Percentiles rank a stretch among this genome's conserved stretches.
phyloP scores from a whole-genome alignment of 2,113 vertebrate genomes.

The Strix aluco region DNA sequence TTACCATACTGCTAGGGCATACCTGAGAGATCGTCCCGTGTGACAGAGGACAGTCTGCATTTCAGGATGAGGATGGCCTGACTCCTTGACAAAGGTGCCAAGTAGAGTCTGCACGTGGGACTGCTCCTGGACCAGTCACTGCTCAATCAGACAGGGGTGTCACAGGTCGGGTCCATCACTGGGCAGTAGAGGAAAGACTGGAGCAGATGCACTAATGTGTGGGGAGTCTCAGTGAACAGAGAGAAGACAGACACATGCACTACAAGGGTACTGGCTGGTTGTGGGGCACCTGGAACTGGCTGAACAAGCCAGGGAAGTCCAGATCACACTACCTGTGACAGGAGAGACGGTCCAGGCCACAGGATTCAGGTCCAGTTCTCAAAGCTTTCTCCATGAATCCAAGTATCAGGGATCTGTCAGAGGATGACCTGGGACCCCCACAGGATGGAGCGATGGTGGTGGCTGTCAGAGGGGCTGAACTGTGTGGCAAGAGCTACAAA shows the following conservation, averaged over 20 bases:
- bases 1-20: not conserved
- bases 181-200: not conserved
- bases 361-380: not conserved
- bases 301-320: not conserved
- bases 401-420: not conserved
- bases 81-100: not conserved
- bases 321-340: not conserved
- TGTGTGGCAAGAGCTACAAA: not conserved
- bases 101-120: not conserved
- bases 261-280: not conserved
- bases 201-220: not conserved
- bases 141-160: not conserved
- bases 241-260: not conserved
- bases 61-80: not conserved
- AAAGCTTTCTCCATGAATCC: not conserved
- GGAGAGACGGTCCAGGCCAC: not conserved
- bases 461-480: not conserved
- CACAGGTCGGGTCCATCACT: not conserved
- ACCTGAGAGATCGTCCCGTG: not conserved
- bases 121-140: not conserved
- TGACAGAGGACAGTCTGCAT: not conserved
- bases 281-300: not conserved
- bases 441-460: not conserved
- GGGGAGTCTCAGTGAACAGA: not conserved
- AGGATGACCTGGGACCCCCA: not conserved